Evolutionary conservation across 1,140 invertebrate species (phyloP), one percentile per base, ranked within the genome.

Genomic region (Drosophila watanabei): DNA sequence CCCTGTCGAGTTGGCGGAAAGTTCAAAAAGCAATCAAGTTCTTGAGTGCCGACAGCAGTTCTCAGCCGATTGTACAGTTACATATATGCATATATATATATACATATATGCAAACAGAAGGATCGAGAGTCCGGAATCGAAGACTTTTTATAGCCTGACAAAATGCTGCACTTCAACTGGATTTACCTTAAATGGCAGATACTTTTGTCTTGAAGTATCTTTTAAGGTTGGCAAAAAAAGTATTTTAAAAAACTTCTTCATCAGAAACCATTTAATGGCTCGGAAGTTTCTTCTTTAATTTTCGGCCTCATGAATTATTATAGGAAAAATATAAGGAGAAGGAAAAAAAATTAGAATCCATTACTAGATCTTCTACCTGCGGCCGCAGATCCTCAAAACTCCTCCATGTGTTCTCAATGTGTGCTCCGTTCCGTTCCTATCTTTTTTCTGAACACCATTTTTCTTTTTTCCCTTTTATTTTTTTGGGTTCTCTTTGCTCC

Each of bases 11-110:
- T 37, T 13, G 13, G 56, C 83, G 84, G 77, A 54, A 83, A 88
- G 84, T 84, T 79, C 85, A 84, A 89, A 88, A 79, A 79, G 78
- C 79, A 81, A 88, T 88, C 80, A 82, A 71, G 71, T 78, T 75
- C 66, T 77, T 76, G 83, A 89, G 84, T 88, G 85, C 69, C 78
- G 80, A 84, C 62, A 77, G 72, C 54, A 59, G 61, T 60, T 71
- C 56, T 60, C 61, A 43, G 71, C 43, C 63, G 32, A 65, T 35
- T 78, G 75, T 86, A 86, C 85, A 79, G 84, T 88, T 88, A 57
- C 18, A 37, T 20, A 88, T 79, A 49, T 49, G 13, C 20, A 20
- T 16, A 49, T 24, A 24, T 28, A 49, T 49, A 24, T 24, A 4
- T 3, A 41, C 5, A n/a, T 48, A 28, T 28, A 28, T n/a, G 56